phyloP scores from a whole-genome alignment of 2,113 vertebrate genomes.

The Alligator mississippiensis region DNA sequence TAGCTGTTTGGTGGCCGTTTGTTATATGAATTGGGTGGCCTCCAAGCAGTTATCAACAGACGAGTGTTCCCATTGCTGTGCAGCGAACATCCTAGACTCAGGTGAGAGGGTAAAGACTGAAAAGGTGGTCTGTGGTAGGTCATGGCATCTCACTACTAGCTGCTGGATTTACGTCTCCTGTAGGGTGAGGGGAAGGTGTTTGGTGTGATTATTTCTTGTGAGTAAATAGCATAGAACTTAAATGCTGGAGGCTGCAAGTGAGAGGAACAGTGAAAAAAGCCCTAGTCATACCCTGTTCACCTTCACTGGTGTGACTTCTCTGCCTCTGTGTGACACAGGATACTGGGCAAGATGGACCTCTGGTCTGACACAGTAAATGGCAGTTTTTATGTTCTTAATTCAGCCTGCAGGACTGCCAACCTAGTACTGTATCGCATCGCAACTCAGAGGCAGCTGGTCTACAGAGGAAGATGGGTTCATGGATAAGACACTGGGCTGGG shows the following conservation, averaged over 20 bases:
- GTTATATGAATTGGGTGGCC: not conserved
- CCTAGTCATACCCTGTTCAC: no score
- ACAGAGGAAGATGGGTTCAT: not conserved
- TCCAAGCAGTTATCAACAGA: not conserved
- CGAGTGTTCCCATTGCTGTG: not conserved
- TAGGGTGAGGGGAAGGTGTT: not conserved
- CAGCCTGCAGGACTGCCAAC: not conserved
- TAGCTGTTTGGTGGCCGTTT: not conserved
- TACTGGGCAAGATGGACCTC: no score
- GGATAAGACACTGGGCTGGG: not conserved
- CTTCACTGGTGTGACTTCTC: no score
- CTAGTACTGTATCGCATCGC: not conserved
- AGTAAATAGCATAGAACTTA: no score
- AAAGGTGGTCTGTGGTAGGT: not conserved
- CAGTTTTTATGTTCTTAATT: not conserved
- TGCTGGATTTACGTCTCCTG: not conserved
- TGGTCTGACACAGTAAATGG: no score
- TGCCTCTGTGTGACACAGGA: no score
- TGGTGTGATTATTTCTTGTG: no score
- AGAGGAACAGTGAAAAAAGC: no score
- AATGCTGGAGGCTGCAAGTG: no score
- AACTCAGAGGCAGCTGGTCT: not conserved
- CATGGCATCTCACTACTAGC: not conserved
- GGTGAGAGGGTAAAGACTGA: not conserved
- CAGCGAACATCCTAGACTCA: not conserved